Conservation (phyloP, 2,888 invertebrate species). For the Tinea semifulvella region DNA sequence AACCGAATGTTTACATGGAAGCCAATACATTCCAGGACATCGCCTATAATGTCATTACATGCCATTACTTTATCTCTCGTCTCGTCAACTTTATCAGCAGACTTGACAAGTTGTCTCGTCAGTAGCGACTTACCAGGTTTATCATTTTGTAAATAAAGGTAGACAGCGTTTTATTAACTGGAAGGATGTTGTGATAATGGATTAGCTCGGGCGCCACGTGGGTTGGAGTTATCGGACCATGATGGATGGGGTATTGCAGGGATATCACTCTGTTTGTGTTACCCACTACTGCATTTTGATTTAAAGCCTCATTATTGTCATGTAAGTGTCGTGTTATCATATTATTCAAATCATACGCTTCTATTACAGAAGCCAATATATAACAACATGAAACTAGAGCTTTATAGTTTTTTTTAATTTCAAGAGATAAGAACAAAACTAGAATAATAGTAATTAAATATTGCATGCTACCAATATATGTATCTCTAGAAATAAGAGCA, state of each 20-base stretch:
- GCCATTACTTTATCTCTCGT: constrained; percentile 5
- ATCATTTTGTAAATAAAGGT: constrained; percentile 50
- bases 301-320: constrained; percentile 6
- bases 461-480: too few species aligned
- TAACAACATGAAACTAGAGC: too few species aligned
- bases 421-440: too few species aligned
- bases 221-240: constrained; percentile 28
- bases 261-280: constrained; percentile 20
- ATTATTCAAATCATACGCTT: too few species aligned
- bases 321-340: too few species aligned
- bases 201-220: constrained; percentile 37
- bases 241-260: constrained; percentile 32
- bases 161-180: constrained; percentile 46
- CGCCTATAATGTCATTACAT: neutral
- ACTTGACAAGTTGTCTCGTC: constrained; percentile 24
- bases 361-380: too few species aligned
- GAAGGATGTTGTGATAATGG: constrained; percentile 38
- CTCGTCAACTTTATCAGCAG: constrained; percentile 10
- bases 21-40: neutral
- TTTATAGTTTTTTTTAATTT: too few species aligned
- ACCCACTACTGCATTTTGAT: neutral
- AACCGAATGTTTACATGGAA: too few species aligned
- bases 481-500: too few species aligned
- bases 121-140: constrained; percentile 37
- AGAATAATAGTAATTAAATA: too few species aligned